Conservation (phyloP, 2,113 vertebrate species). For the Tychaedon coryphoeus region DNA sequence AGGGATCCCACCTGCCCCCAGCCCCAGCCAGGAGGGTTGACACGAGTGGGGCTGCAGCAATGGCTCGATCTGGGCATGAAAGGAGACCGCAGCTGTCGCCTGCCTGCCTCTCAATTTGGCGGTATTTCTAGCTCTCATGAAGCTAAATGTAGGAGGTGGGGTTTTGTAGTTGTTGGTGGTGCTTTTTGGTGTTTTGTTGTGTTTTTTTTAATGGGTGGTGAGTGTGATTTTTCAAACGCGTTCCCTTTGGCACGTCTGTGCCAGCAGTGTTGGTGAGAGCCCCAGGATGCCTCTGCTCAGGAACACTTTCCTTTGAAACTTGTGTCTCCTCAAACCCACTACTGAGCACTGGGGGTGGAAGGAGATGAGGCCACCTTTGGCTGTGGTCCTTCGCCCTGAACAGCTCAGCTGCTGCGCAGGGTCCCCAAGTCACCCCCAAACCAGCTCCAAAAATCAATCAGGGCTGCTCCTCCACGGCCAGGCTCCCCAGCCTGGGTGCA, state of each 20-base stretch:
- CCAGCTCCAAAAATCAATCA: accelerated
- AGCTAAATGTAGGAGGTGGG: neutral
- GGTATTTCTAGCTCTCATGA: neutral
- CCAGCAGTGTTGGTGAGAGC: neutral
- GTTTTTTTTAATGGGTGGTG: neutral
- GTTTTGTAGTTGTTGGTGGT: neutral
- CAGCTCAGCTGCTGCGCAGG: accelerated
- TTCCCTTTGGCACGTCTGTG: neutral
- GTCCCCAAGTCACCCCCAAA: neutral
- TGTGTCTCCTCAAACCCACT: neutral
- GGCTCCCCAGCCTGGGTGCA: neutral
- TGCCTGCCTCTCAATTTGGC: neutral
- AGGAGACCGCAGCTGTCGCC: neutral
- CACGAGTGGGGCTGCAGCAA: accelerated
- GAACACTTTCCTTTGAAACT: neutral
- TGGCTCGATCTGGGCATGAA: neutral
- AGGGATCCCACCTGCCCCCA: neutral
- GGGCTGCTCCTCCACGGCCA: accelerated
- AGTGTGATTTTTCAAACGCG: neutral
- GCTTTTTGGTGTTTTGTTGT: neutral
- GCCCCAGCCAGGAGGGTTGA: neutral
- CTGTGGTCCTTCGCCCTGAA: accelerated
- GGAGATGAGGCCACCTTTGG: neutral
- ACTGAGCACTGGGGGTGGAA: accelerated
- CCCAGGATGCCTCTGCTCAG: neutral